Evolutionary conservation across 2,888 invertebrate species (phyloP), one percentile per base, ranked within the genome.

Genomic region (Tryphoninae sp.): DNA sequence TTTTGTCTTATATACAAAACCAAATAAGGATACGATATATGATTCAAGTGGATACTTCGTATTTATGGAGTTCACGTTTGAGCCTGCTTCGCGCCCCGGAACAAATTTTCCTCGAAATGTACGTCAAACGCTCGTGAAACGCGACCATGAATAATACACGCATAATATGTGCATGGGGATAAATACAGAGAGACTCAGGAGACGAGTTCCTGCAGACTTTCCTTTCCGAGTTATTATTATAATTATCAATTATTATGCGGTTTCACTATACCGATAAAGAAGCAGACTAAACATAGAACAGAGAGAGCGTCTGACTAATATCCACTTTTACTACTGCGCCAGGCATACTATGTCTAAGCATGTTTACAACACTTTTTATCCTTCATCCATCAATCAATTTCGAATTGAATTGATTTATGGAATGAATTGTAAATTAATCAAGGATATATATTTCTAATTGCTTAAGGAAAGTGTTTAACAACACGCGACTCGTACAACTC

Each of bases 81-180:
- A 51, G 49, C n/a, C 40, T 49, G 33, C 22, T 68, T 16, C 9
- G 26, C 42, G 11, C 33, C 13, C 23, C 53, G 42, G 19, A 45
- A 19, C 6, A 55, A 49, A 19, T 71, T 64, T 77, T 62, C 69
- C 45, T 13, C n/a, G 19, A 77, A 77, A 22, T 6, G 33, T 40
- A 9, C 61, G 59, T 51, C 9, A 26, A 59, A 49, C 45, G 40
- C 16, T 61, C n/a, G 23, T 53, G 40, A 62, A 53, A n/a, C 8
- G n/a, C 11, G 22, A 22, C n/a, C n/a, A 22, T n/a, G 33, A 40
- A 73, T 40, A 16, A 45, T 53, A 13, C 51, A 16, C 62, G 11
- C 62, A 40, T 23, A 61, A n/a, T 26, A 23, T 33, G n/a, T 23
- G 33, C n/a, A 16, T 22, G 59, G 51, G 33, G 33, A 51, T 51